Evolutionary conservation across 2,113 vertebrate species (phyloP).

Genomic region (Malurus cyaneus): DNA sequence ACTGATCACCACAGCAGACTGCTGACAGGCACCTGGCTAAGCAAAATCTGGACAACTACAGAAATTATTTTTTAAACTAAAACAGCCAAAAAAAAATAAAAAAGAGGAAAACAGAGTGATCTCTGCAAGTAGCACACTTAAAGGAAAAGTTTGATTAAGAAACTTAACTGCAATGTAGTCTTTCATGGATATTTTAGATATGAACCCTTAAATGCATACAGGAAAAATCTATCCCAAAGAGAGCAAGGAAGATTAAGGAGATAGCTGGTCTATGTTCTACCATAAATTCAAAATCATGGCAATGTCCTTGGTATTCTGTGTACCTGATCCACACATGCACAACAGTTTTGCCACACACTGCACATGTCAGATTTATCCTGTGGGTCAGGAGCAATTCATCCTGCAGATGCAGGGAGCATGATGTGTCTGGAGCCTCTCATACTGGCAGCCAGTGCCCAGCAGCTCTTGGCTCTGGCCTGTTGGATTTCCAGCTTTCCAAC

Average conservation of each 20-base stretch:
- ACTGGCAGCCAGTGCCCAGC: not conserved
- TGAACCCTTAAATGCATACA: fast-evolving
- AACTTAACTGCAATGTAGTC: not conserved
- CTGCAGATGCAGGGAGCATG: not conserved
- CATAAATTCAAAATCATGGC: not conserved
- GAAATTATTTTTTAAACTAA: not conserved
- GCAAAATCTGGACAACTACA: not conserved
- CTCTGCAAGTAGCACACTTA: not conserved
- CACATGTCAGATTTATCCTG: not conserved
- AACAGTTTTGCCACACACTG: not conserved
- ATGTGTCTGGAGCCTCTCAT: not conserved
- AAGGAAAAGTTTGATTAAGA: not conserved
- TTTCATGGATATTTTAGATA: not conserved
- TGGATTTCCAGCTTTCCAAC: not conserved
- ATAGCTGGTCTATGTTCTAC: not conserved
- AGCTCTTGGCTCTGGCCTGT: not conserved
- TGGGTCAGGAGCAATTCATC: not conserved
- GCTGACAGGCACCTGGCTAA: not conserved
- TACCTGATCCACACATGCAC: fast-evolving
- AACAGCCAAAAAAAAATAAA: not conserved
- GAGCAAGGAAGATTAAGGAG: not conserved
- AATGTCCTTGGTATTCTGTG: not conserved
- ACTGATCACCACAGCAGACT: not conserved
- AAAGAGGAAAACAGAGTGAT: fast-evolving
- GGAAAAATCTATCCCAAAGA: not conserved